These are phyloP conservation scores for Distichodus sexfasciatus DNA, from an alignment of 2,797 vertebrate species.

Conservation along the genomic window DNA sequence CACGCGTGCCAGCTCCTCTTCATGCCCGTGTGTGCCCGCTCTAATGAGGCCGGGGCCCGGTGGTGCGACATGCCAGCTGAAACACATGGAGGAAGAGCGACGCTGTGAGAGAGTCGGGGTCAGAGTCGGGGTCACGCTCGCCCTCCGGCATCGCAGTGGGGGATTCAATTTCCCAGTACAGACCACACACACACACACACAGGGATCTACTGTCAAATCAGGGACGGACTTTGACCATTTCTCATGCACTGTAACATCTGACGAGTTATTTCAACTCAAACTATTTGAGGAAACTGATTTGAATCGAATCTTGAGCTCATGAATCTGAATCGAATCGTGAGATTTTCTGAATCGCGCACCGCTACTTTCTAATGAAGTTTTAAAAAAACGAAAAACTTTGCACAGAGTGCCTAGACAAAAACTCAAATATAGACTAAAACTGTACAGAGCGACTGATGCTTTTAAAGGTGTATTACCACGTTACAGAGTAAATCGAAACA, in stretches of 20 bases:
- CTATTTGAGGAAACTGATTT: too few relatives aligned
- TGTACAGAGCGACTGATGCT: neutral
- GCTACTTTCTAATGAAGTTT: too few relatives aligned
- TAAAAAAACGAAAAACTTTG: too few relatives aligned
- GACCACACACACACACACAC: neutral
- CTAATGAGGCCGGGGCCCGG: conserved; percentile 31
- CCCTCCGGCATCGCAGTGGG: conserved; percentile 2
- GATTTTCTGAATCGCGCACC: too few relatives aligned
- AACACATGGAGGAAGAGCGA: neutral
- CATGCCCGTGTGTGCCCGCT: conserved; percentile 8
- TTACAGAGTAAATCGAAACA: conserved; percentile 8
- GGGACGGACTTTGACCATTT: too few relatives aligned
- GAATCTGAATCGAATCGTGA: too few relatives aligned
- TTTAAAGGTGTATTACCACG: neutral
- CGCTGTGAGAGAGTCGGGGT: conserved; percentile 6
- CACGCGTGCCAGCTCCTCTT: conserved; percentile 18
- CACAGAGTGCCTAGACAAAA: too few relatives aligned
- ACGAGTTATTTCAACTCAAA: too few relatives aligned
- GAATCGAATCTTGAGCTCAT: too few relatives aligned
- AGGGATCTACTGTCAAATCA: too few relatives aligned
- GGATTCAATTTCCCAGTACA: neutral
- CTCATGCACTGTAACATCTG: too few relatives aligned
- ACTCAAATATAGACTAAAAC: neutral
- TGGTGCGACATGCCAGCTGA: neutral
- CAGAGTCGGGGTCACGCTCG: conserved; percentile 4